Evolutionary conservation across 2,113 vertebrate genomes (phyloP), one percentile per base, ranked within the genome.

Genomic region (human (Homo sapiens)): DNA sequence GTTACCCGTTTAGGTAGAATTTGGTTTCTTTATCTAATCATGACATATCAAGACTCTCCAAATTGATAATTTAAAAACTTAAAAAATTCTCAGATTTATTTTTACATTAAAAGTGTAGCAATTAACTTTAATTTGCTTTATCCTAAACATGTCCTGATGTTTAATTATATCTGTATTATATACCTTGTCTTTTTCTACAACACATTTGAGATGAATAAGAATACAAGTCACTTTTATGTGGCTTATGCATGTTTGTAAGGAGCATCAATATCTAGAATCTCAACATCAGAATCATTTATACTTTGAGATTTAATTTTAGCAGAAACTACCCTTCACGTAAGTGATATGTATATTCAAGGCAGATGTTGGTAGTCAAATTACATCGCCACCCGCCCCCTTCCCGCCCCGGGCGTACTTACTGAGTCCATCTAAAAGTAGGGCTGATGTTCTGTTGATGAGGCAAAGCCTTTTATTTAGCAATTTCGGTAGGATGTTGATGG

Each of bases 81-180:
- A 20, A 78, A 66, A 88, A 64, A 50, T 66, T 78, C 35, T 86
- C 27, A 84, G 40, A 89, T 75, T 95, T 57, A 40, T 25, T 92
- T 88, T 2, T 22, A 68, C 7, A 59, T 73, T 91, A 43, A 91
- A 87, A 72, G 32, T 48, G 0, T 11, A 83, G 30, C 95, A 66
- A 27, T 78, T 91, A 57, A 83, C 35, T 90, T 93, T 68, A 52
- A 14, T 84, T 90, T 80, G 48, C 78, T 89, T 95, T 89, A 85
- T 55, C 35, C 11, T 55, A 81, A 89, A 23, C 30, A 14, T 76
- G 50, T 86, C n/a, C 52, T 59, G 16, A 23, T 25, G 14, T 81
- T 95, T 83, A 87, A 66, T 93, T 95, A 64, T 16, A 78, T 61
- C 66, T 90, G 20, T 6, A 18, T 87, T 83, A 86, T 3, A 25